A percentile compares a stretch with the other conserved stretches of the same genome.
Conservation (phyloP, 2,888 invertebrate genomes). For the Labia minor region DNA sequence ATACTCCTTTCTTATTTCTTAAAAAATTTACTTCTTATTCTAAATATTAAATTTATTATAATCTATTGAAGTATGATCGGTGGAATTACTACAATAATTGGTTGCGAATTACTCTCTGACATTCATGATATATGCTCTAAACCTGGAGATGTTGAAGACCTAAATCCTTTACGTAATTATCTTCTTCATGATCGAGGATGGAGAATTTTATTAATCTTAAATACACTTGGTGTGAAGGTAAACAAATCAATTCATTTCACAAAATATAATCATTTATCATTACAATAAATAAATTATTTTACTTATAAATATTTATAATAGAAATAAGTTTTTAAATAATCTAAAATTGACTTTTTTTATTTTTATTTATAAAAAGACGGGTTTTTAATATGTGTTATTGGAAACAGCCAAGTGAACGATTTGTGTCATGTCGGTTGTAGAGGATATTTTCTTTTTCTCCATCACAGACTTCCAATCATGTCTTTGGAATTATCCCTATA, state of each 20-base stretch:
- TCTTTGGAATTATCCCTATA: no score
- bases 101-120: conserved; percentile 52
- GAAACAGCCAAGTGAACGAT: no score
- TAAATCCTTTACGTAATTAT: conserved; percentile 42
- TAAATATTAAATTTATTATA: not conserved
- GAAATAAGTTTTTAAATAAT: no score
- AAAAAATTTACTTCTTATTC: conserved; percentile 20
- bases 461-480: no score
- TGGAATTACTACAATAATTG: conserved; percentile 49
- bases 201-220: conserved; percentile 47
- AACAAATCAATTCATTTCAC: not conserved
- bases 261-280: not conserved
- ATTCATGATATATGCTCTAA: conserved; percentile 43
- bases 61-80: conserved; percentile 41
- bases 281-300: not conserved
- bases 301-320: no score
- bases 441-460: no score
- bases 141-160: conserved; percentile 34
- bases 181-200: conserved; percentile 49
- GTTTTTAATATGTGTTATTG: no score
- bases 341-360: no score
- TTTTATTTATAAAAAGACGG: no score
- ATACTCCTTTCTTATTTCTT: conserved; percentile 15
- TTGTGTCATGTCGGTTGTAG: no score
- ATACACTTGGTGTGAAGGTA: conserved; percentile 47